Percentiles rank a stretch among this genome's conserved stretches.
Conservation (phyloP, 2,113 vertebrate species). For the Halcyon malimbica region DNA sequence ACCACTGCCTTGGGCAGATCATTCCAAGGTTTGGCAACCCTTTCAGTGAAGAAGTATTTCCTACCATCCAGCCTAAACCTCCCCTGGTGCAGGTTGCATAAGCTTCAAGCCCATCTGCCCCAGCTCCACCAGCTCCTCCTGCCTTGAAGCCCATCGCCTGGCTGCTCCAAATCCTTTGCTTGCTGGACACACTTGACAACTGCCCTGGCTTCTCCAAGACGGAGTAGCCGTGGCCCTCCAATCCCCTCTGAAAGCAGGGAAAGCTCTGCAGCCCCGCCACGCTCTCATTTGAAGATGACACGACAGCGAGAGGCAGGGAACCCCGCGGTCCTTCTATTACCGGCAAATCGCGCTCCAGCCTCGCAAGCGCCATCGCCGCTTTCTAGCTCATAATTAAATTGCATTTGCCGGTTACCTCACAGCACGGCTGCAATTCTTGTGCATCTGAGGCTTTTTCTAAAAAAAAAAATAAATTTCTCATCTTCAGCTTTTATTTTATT, state of each 20-base stretch:
- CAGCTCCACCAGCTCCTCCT: not conserved
- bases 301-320: not conserved
- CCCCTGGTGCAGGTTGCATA: too few species aligned
- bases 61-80: too few species aligned
- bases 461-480: not conserved
- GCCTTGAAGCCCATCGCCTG: too few species aligned
- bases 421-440: slow-evolving; percentile 68
- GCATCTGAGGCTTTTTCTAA: slow-evolving; percentile 46
- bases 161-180: fast-evolving
- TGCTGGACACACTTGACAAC: not conserved
- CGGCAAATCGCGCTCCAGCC: slow-evolving; percentile 38
- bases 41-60: too few species aligned
- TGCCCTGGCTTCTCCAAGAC: not conserved
- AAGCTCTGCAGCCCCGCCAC: not conserved
- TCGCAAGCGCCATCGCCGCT: slow-evolving; percentile 35
- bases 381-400: slow-evolving; percentile 72
- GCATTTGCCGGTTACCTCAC: slow-evolving; percentile 73
- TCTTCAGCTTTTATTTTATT: slow-evolving; percentile 8
- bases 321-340: slow-evolving; percentile 54
- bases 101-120: not conserved
- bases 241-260: not conserved
- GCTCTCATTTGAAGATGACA: not conserved
- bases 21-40: too few species aligned
- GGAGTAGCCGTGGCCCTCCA: not conserved
- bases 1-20: too few species aligned